Conservation (phyloP, 2,113 vertebrate species). For the Xiphias gladius region DNA sequence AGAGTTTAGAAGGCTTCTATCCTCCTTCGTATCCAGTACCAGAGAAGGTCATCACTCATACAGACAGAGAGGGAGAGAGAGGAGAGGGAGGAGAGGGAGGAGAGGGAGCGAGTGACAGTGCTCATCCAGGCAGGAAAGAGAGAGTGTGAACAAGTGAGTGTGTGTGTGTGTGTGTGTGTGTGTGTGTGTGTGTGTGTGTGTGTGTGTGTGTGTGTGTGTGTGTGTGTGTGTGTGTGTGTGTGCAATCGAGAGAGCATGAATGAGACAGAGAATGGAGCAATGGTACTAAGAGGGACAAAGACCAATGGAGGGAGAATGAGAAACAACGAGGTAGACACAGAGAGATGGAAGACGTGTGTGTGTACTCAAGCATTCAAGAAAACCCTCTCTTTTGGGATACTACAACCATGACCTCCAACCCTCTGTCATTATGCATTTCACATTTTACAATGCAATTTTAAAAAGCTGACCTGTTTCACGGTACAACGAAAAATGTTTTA, state of each 20-base stretch:
- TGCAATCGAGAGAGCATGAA: neutral
- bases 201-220: conserved; percentile 6
- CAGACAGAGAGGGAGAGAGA: conserved; percentile 39
- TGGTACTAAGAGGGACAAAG: conserved; percentile 1
- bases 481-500: neutral
- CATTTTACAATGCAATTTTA: neutral
- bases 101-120: neutral
- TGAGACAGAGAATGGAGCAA: conserved; percentile 11
- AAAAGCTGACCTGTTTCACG: neutral
- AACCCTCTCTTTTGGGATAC: neutral
- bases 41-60: conserved; percentile 74
- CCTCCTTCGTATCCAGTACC: conserved; percentile 61
- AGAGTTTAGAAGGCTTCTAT: conserved; percentile 74
- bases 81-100: neutral
- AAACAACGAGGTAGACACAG: neutral
- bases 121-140: conserved; percentile 39
- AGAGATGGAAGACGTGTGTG: neutral
- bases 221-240: conserved; percentile 18
- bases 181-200: conserved; percentile 2
- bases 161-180: too few relatives aligned
- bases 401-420: conserved; percentile 5
- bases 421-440: neutral
- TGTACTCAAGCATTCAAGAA: neutral
- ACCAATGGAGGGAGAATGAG: conserved; percentile 1
- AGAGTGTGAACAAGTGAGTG: conserved; percentile 2